Percentiles rank a stretch among this genome's conserved stretches.
Evolutionary conservation across 1,140 invertebrate genomes (phyloP).

Genomic region (Dreissena rostriformis): DNA sequence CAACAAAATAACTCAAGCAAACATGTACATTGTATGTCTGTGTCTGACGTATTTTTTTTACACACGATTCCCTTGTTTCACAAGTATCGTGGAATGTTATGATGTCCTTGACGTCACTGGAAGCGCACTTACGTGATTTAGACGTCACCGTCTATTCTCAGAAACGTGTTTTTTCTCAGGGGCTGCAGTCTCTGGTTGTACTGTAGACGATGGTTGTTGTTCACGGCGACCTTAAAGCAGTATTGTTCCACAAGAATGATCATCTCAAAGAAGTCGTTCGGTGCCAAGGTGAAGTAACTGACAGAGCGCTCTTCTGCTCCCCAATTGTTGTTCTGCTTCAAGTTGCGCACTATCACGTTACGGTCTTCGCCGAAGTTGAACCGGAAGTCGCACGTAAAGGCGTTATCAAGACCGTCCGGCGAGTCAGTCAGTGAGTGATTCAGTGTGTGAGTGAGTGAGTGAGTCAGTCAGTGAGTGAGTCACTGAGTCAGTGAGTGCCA

Average conservation of each 20-base stretch:
- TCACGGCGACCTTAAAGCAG: conserved; percentile 80
- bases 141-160: conserved; percentile 66
- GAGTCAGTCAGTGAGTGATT: no score
- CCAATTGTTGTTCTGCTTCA: conserved; percentile 88
- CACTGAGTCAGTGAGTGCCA: no score
- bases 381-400: conserved; percentile 9
- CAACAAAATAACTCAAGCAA: no score
- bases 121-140: conserved; percentile 66
- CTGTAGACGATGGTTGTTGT: conserved; percentile 70
- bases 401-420: no score
- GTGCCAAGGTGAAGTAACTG: conserved; percentile 85
- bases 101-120: conserved; percentile 32
- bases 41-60: no score
- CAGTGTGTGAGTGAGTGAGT: no score
- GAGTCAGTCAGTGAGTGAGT: no score
- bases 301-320: conserved; percentile 87
- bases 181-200: conserved; percentile 68
- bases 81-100: no score
- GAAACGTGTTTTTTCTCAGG: conserved; percentile 41
- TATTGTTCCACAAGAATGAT: conserved; percentile 81
- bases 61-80: no score
- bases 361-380: conserved; percentile 53
- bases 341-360: conserved; percentile 86
- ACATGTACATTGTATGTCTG: no score
- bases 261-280: conserved; percentile 87